phyloP scores from a whole-genome alignment of 2,797 vertebrate species.

The Simalia tracyae region DNA sequence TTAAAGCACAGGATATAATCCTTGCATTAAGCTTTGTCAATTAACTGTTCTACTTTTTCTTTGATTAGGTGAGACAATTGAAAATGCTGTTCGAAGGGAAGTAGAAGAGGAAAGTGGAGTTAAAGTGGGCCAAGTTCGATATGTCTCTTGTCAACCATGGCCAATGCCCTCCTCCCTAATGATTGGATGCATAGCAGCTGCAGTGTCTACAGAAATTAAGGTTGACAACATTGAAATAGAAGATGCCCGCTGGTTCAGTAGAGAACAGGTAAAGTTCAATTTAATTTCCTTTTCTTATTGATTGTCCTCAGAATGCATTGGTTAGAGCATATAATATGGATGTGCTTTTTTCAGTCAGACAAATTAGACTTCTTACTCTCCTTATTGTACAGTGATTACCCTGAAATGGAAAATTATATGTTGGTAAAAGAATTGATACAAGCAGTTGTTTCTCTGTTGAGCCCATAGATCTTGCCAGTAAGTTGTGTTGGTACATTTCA shows the following conservation, averaged over 20 bases:
- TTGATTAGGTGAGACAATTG: conserved; percentile 86
- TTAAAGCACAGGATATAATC: conserved; percentile 23
- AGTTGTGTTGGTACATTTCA: conserved; percentile 6
- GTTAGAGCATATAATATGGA: conserved; percentile 54
- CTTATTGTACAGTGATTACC: conserved; percentile 33
- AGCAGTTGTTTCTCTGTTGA: neutral
- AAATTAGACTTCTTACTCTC: conserved; percentile 20
- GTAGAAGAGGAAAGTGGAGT: conserved; percentile 91
- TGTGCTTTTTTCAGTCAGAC: conserved; percentile 53
- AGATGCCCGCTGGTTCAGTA: conserved; percentile 91
- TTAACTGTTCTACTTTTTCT: conserved; percentile 60
- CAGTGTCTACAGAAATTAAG: conserved; percentile 86
- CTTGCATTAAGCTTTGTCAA: conserved; percentile 33
- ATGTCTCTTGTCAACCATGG: conserved; percentile 92
- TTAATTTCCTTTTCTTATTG: conserved; percentile 73
- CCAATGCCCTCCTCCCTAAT: conserved; percentile 95
- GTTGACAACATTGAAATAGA: conserved; percentile 92
- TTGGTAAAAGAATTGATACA: conserved; percentile 23
- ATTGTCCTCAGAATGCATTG: conserved; percentile 64
- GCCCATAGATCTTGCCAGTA: neutral
- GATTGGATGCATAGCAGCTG: conserved; percentile 90
- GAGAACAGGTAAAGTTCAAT: conserved; percentile 84
- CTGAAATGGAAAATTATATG: conserved; percentile 37
- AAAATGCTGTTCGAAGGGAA: conserved; percentile 91
- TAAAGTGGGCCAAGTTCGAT: conserved; percentile 85